Percentiles rank a stretch among this genome's conserved stretches.
Evolutionary conservation across 2,888 invertebrate species (phyloP).

Genomic region (Muscina levida): DNA sequence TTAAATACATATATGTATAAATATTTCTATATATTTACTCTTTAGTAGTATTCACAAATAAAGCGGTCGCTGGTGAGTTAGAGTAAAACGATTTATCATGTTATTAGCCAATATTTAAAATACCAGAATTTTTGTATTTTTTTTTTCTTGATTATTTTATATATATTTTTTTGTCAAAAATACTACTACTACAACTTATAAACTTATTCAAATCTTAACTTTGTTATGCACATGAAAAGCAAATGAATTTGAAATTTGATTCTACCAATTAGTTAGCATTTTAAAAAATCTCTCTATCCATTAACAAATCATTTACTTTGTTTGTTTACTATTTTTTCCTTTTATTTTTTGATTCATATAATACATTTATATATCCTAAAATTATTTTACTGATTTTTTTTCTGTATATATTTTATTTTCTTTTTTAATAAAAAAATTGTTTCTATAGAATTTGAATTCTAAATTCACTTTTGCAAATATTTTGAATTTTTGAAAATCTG

Average conservation of each 20-base stretch:
- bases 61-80: slow-evolving; percentile 56
- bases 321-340: not conserved
- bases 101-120: too few relatives aligned
- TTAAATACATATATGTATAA: slow-evolving; percentile 32
- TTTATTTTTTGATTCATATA: slow-evolving; percentile 5
- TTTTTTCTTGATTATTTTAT: too few relatives aligned
- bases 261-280: too few relatives aligned
- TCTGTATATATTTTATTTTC: not conserved
- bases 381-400: not conserved
- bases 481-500: too few relatives aligned
- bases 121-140: too few relatives aligned
- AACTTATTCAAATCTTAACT: too few relatives aligned
- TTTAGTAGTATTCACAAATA: slow-evolving; percentile 61
- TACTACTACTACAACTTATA: too few relatives aligned
- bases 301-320: slow-evolving; percentile 5
- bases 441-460: too few relatives aligned
- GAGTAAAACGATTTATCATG: too few relatives aligned
- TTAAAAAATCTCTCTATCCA: not conserved
- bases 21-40: slow-evolving; percentile 23
- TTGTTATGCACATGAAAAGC: slow-evolving; percentile 25
- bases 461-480: too few relatives aligned
- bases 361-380: not conserved
- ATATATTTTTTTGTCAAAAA: too few relatives aligned
- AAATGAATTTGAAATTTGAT: not conserved
- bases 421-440: not conserved